Conservation (phyloP, 2,888 invertebrate genomes). For the Cataglyphis rosenhaueri region DNA sequence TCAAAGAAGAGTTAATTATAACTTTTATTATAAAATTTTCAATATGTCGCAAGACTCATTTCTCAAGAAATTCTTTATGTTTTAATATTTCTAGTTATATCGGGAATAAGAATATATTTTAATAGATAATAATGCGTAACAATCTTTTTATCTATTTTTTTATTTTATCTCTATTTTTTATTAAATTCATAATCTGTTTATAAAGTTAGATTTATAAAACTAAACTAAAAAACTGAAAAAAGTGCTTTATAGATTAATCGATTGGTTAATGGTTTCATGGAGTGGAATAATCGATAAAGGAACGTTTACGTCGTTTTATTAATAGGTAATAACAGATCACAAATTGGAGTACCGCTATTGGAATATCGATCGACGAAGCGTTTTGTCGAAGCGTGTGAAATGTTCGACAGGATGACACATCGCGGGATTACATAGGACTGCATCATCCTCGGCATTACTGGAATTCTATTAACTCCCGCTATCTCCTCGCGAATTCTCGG, state of each 20-base stretch:
- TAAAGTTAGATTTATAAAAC: neutral
- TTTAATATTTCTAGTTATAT: neutral
- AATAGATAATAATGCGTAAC: neutral
- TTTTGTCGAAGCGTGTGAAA: slow-evolving; percentile 46
- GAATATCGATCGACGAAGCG: slow-evolving; percentile 49
- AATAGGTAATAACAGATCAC: slow-evolving; percentile 47
- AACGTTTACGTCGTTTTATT: slow-evolving; percentile 39
- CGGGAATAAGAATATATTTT: neutral
- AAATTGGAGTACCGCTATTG: slow-evolving; percentile 47
- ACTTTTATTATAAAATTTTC: neutral
- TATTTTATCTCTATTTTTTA: neutral
- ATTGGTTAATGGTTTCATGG: slow-evolving; percentile 28
- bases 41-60: neutral
- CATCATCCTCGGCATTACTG: slow-evolving; percentile 43
- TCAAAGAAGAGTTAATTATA: neutral
- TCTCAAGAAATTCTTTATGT: neutral
- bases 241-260: neutral
- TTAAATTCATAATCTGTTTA: slow-evolving; percentile 3
- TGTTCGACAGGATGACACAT: slow-evolving; percentile 30
- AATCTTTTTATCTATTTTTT: neutral
- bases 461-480: slow-evolving; percentile 50
- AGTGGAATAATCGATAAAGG: slow-evolving; percentile 5
- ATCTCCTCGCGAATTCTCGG: slow-evolving; percentile 42
- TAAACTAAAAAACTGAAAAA: neutral
- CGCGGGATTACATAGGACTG: slow-evolving; percentile 36